Evolutionary conservation across 1,140 invertebrate species (phyloP).

Genomic region (Drosophila paulistorum): DNA sequence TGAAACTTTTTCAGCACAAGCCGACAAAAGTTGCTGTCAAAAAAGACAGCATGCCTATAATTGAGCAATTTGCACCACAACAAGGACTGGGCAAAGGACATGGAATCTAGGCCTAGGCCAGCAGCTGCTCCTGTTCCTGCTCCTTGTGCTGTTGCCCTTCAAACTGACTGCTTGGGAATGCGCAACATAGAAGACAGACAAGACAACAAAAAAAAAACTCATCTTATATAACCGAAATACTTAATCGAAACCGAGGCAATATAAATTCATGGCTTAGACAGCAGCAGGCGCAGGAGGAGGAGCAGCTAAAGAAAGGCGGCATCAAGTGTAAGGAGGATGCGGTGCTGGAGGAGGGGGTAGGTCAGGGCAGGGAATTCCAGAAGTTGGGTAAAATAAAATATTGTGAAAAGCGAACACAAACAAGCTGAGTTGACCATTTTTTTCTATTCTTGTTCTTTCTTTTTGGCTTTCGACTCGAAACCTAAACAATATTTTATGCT

Average conservation of each 20-base stretch:
- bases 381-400: constrained; percentile 60
- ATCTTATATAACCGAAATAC: constrained; percentile 81
- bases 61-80: constrained; percentile 79
- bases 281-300: constrained; percentile 11
- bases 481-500: constrained; percentile 75
- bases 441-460: constrained; percentile 3
- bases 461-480: constrained; percentile 32
- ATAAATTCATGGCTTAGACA: constrained; percentile 80
- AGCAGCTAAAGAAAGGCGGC: background rate
- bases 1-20: constrained; percentile 50
- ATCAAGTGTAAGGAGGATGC: background rate
- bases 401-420: constrained; percentile 42
- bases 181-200: constrained; percentile 19
- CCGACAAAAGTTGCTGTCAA: constrained; percentile 39
- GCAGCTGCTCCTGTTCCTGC: background rate
- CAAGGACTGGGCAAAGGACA: constrained; percentile 24
- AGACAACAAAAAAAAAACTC: constrained; percentile 70
- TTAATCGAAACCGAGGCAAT: constrained; percentile 79
- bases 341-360: background rate
- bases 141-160: background rate
- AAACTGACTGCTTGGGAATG: constrained; percentile 16
- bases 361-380: background rate
- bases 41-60: constrained; percentile 61
- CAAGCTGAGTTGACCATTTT: constrained; percentile 58
- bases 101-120: background rate